A percentile compares a stretch with the other conserved stretches of the same genome.
Conservation (phyloP, 2,888 invertebrate genomes). For the Strigamia crassipes region DNA sequence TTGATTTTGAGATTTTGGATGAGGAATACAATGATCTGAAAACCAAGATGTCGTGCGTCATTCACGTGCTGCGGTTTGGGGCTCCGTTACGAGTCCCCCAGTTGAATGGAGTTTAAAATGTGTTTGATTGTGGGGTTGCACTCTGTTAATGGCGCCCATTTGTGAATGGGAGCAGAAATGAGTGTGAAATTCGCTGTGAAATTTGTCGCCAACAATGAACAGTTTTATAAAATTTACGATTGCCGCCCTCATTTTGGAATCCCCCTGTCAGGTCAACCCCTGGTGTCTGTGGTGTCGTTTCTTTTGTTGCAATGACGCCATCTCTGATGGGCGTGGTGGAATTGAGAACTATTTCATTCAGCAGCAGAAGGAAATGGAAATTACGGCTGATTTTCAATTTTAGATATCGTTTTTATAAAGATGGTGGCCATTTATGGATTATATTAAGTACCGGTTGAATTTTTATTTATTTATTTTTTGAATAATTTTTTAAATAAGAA, state of each 20-base stretch:
- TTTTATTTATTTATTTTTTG: no score
- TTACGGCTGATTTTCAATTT: slow-evolving; percentile 10
- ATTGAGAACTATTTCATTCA: slow-evolving; percentile 4
- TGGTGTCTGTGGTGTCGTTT: slow-evolving; percentile 3
- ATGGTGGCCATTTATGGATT: background rate
- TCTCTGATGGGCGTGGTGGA: slow-evolving; percentile 3
- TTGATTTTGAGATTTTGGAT: background rate
- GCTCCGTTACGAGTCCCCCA: background rate
- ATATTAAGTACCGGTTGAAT: no score
- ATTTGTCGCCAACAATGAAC: slow-evolving; percentile 10
- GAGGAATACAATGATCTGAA: background rate
- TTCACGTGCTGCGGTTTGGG: slow-evolving; percentile 10
- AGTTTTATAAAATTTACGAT: slow-evolving; percentile 3
- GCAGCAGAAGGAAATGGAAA: background rate
- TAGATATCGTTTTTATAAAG: background rate
- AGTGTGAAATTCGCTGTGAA: slow-evolving; percentile 10
- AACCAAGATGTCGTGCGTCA: background rate
- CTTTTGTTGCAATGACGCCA: background rate
- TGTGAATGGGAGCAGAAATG: slow-evolving; percentile 10
- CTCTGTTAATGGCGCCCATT: slow-evolving; percentile 8
- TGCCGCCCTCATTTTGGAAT: background rate
- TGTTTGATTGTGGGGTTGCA: slow-evolving; percentile 10
- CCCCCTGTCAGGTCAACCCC: background rate
- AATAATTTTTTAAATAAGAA: no score
- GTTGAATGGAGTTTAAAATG: slow-evolving; percentile 3